Base-by-base conservation (phyloP, 2,113 vertebrate species). In the Chiloscyllium plagiosum region DNA sequence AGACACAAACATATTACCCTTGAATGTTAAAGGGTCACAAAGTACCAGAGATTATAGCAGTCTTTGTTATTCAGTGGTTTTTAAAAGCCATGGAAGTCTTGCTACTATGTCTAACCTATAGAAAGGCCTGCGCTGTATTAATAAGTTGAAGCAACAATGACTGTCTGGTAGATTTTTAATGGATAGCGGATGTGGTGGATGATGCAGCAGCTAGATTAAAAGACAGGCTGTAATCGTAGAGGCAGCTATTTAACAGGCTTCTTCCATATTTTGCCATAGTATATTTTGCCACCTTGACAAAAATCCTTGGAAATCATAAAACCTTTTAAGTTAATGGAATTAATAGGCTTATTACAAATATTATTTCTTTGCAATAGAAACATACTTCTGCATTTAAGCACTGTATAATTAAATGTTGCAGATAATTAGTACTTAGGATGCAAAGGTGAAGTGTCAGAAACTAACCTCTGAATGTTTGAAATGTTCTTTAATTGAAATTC, bases 151-250 rank as follows among this genome's bases (percentile, higher is more conserved):
- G 66, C 37, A 17, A 37, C 33, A 93, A 61, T 61, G 66, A n/a
- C 89, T 93, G 33, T 17, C 89, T 93, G 33, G 33, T 93, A 37
- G 33, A 93, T 19, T 93, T 92, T 93, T 93, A 93, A 93, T 93
- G 56, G n/a, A 93, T 17, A 93, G 33, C 17, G 33, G n/a, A 93
- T 66, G 56, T n/a, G 65, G 37, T 93, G 33, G 89, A 66, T 93
- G 66, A 66, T 66, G 89, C 37, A 93, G n/a, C 33, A 65, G 89
- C 20, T 92, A 65, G 56, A 61, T 65, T 92, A 65, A 65, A 29
- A 66, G 56, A 37, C 29, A n/a, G 50, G 89, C 89, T 92, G 89
- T n/a, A 19, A 66, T 37, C 33, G 66, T 10, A 66, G 61, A 33
- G 37, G 61, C 33, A 66, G 29, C n/a, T 93, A 66, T 37, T 37